phyloP scores from a whole-genome alignment of 2,888 invertebrate species.

The Agriotes lineatus region DNA sequence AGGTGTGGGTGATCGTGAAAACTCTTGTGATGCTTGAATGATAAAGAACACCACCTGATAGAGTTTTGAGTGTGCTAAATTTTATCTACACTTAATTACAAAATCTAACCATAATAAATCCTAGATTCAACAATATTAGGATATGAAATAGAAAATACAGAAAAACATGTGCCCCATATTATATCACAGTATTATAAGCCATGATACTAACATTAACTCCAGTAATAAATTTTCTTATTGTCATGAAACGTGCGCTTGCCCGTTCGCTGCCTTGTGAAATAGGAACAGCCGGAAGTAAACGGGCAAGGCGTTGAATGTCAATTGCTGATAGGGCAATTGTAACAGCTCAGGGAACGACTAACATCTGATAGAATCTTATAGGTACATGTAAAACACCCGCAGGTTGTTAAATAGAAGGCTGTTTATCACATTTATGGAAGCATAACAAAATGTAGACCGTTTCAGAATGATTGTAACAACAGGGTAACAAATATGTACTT shows the following conservation, averaged over 20 bases:
- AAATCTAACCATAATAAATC: conserved; percentile 27
- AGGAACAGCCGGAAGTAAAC: neutral
- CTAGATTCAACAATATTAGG: conserved; percentile 35
- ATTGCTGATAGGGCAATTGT: conserved; percentile 27
- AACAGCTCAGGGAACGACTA: conserved; percentile 34
- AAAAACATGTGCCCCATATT: conserved; percentile 39
- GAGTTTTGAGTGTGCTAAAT: conserved; percentile 1
- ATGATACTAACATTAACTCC: conserved; percentile 33
- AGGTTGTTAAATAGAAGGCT: conserved; percentile 52
- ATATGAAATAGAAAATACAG: conserved; percentile 39
- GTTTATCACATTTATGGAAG: conserved; percentile 64
- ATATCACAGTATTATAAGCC: conserved; percentile 40
- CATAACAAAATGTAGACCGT: conserved; percentile 52
- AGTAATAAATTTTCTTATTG: conserved; percentile 33
- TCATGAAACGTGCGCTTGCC: conserved; percentile 21
- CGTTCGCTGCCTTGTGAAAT: neutral
- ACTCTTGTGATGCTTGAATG: too few species aligned
- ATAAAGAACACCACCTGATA: neutral
- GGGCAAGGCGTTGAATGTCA: conserved; percentile 7
- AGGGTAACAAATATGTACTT: conserved; percentile 43
- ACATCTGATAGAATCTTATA: conserved; percentile 34
- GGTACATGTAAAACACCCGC: conserved; percentile 39
- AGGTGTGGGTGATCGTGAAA: too few species aligned
- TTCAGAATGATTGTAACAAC: conserved; percentile 36
- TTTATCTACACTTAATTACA: conserved; percentile 5